Evolutionary conservation across 2,888 invertebrate genomes (phyloP).

Genomic region (Marasmarcha lunaedactyla): DNA sequence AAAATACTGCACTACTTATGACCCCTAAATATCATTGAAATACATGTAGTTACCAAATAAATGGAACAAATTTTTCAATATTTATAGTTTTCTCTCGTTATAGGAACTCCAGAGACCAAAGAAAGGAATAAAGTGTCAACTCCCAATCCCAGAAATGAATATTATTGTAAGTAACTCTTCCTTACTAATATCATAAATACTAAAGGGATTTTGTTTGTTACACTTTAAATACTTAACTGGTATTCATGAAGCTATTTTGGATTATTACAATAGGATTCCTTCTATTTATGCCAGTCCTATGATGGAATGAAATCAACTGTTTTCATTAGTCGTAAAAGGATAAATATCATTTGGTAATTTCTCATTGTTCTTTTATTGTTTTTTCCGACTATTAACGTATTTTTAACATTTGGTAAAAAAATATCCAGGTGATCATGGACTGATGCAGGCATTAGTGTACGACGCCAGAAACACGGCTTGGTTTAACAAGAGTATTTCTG

Average conservation of each 20-base stretch:
- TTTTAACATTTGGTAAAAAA: too few species aligned
- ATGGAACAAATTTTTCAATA: constrained; percentile 5
- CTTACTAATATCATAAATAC: constrained; percentile 2
- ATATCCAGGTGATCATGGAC: constrained; percentile 84
- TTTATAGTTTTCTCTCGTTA: constrained; percentile 19
- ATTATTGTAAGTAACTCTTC: constrained; percentile 57
- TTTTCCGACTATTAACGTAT: too few species aligned
- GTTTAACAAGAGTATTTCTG: constrained; percentile 83
- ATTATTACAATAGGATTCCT: too few species aligned
- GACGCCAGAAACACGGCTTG: constrained; percentile 90
- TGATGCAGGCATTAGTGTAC: constrained; percentile 87
- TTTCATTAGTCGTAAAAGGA: too few species aligned
- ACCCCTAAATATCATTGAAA: too few species aligned
- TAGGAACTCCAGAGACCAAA: constrained; percentile 45
- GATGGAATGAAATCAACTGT: too few species aligned
- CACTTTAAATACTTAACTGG: too few species aligned
- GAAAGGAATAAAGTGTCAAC: constrained; percentile 50
- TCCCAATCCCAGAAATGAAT: constrained; percentile 53
- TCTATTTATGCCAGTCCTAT: too few species aligned
- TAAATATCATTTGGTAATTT: too few species aligned
- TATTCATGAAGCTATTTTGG: too few species aligned
- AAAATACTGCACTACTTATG: neutral
- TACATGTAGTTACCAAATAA: neutral
- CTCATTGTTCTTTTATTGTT: too few species aligned
- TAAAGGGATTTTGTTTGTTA: too few species aligned